Percentiles rank a stretch among this genome's conserved stretches.
These are phyloP conservation scores for Diaprepes abbreviatus DNA, from an alignment of 2,888 invertebrate species.

Conservation along the genomic window DNA sequence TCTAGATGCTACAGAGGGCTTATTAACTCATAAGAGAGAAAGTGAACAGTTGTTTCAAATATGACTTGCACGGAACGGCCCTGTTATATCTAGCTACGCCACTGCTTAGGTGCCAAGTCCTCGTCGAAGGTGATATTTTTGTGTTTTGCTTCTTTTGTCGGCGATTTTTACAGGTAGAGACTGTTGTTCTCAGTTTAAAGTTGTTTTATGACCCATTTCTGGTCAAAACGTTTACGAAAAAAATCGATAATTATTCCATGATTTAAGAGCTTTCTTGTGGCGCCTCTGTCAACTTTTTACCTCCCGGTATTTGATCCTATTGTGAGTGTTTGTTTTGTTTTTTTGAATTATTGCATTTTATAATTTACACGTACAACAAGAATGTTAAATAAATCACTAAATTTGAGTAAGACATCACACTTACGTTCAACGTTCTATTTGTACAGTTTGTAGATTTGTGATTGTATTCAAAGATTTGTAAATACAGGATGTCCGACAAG, in stretches of 20 bases:
- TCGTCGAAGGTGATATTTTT: constrained; percentile 27
- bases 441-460: no score
- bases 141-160: constrained; percentile 28
- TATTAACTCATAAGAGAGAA: no score
- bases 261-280: constrained; percentile 34
- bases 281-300: constrained; percentile 34
- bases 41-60: no score
- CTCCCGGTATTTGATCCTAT: constrained; percentile 21
- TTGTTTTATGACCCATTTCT: constrained; percentile 36
- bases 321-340: constrained; percentile 1
- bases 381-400: no score
- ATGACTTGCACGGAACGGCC: no score
- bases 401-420: no score
- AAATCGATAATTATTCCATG: constrained; percentile 39
- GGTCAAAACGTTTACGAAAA: constrained; percentile 42
- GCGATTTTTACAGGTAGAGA: constrained; percentile 34
- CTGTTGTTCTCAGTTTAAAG: constrained; percentile 21
- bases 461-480: no score
- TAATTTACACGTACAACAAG: neutral
- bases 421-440: no score
- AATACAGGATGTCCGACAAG: no score
- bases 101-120: neutral
- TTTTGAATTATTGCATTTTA: constrained; percentile 22
- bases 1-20: no score
- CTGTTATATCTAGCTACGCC: no score